A percentile compares a stretch with the other conserved stretches of the same genome.
phyloP scores from a whole-genome alignment of 2,113 vertebrate genomes.

The Microcebus ravelobensis region DNA sequence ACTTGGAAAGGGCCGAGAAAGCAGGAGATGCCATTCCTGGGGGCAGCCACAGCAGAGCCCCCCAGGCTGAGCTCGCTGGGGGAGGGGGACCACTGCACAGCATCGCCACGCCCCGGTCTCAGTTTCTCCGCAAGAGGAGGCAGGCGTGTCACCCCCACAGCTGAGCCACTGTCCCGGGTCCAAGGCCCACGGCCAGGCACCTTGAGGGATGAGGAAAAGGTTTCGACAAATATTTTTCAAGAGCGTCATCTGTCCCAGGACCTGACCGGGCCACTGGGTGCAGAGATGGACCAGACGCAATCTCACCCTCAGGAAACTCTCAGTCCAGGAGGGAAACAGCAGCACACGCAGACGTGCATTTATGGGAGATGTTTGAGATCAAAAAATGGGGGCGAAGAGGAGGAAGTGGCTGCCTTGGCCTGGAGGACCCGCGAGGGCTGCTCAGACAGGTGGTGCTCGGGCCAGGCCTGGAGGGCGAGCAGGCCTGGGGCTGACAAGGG shows the following conservation, averaged over 20 bases:
- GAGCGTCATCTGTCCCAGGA: background rate
- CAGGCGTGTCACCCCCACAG: accelerated
- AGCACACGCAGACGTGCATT: background rate
- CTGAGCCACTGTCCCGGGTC: background rate
- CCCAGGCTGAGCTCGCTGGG: background rate
- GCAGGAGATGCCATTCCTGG: background rate
- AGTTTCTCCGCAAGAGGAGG: background rate
- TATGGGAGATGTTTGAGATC: background rate
- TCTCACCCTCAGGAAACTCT: background rate
- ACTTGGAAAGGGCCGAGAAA: background rate
- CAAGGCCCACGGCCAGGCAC: background rate
- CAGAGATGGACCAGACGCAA: background rate
- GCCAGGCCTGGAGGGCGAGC: background rate
- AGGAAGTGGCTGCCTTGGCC: background rate
- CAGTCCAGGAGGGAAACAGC: background rate
- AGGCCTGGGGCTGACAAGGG: background rate
- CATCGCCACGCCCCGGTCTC: constrained; percentile 81
- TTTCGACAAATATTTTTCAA: background rate
- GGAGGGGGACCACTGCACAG: constrained; percentile 75
- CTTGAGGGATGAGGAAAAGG: background rate
- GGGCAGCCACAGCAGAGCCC: background rate
- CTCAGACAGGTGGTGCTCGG: background rate
- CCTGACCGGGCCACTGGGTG: accelerated
- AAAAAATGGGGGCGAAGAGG: background rate
- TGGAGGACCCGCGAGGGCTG: background rate